Evolutionary conservation across 1,140 invertebrate species (phyloP).

Genomic region (Neoseiulus cucumeris): DNA sequence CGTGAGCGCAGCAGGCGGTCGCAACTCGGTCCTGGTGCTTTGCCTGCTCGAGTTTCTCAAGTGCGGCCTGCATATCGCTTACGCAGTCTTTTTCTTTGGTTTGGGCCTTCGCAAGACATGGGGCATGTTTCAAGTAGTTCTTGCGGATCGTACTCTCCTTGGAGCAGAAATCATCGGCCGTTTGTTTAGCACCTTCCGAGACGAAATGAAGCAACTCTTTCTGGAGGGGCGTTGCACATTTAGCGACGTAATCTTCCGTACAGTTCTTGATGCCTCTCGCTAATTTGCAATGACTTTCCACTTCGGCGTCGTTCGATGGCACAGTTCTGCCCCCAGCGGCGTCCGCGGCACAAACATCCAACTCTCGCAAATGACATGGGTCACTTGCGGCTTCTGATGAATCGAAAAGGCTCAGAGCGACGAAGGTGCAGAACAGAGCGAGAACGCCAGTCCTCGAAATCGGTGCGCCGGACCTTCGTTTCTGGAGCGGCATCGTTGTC

Average conservation of each 20-base stretch:
- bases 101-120: conserved; percentile 12
- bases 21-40: neutral
- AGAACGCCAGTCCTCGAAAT: too few species aligned
- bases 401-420: too few species aligned
- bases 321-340: conserved; percentile 9
- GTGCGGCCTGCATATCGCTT: neutral
- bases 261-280: conserved; percentile 18
- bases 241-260: conserved; percentile 19
- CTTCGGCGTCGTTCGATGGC: conserved; percentile 16
- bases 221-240: conserved; percentile 22
- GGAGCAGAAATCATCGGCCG: conserved; percentile 20
- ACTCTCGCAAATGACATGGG: conserved; percentile 20
- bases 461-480: too few species aligned
- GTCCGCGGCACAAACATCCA: conserved; percentile 21
- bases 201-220: conserved; percentile 20
- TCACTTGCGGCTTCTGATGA: too few species aligned
- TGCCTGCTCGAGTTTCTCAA: neutral
- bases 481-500: too few species aligned
- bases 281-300: conserved; percentile 21
- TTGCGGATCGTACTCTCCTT: neutral
- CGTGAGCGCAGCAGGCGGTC: conserved; percentile 15
- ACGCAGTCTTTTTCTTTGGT: neutral
- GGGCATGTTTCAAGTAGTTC: conserved; percentile 15
- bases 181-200: conserved; percentile 18
- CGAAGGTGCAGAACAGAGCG: too few species aligned